phyloP scores from a whole-genome alignment of 1,140 invertebrate species.

The Spodoptera litura region DNA sequence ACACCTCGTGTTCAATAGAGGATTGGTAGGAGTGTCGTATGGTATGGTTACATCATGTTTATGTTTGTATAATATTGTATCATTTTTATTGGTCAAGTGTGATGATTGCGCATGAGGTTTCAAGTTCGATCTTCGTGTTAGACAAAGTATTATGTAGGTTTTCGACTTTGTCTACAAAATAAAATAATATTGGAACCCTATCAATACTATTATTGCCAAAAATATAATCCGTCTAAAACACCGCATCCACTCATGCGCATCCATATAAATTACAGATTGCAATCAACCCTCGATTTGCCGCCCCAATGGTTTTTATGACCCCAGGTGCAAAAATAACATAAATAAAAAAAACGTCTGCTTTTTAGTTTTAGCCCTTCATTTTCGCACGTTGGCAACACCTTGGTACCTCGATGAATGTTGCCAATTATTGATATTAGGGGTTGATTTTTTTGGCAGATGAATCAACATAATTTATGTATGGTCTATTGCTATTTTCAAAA shows the following conservation, averaged over 20 bases:
- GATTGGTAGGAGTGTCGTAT: too few species aligned
- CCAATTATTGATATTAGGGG: slow-evolving; percentile 19
- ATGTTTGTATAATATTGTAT: too few species aligned
- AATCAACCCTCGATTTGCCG: slow-evolving; percentile 41
- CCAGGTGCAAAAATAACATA: slow-evolving; percentile 44
- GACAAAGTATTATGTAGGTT: too few species aligned
- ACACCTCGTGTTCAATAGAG: too few species aligned
- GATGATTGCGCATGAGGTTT: too few species aligned
- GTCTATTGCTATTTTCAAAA: background rate
- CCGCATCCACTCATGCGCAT: background rate
- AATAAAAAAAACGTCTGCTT: slow-evolving; percentile 7
- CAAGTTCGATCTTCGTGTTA: too few species aligned
- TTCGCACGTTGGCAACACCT: slow-evolving; percentile 30
- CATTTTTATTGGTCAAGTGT: too few species aligned
- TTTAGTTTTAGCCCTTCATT: slow-evolving; percentile 38
- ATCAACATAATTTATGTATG: background rate
- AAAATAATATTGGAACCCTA: too few species aligned
- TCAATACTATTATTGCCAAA: background rate
- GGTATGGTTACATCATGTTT: too few species aligned
- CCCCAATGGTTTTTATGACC: slow-evolving; percentile 27
- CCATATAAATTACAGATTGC: slow-evolving; percentile 36
- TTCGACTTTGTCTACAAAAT: too few species aligned
- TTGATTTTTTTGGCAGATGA: slow-evolving; percentile 22
- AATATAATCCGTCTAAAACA: background rate
- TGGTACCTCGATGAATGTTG: background rate